Conservation (phyloP, 35 echinoderm and acorn worm species). For the Ophiothrix spiculata region DNA sequence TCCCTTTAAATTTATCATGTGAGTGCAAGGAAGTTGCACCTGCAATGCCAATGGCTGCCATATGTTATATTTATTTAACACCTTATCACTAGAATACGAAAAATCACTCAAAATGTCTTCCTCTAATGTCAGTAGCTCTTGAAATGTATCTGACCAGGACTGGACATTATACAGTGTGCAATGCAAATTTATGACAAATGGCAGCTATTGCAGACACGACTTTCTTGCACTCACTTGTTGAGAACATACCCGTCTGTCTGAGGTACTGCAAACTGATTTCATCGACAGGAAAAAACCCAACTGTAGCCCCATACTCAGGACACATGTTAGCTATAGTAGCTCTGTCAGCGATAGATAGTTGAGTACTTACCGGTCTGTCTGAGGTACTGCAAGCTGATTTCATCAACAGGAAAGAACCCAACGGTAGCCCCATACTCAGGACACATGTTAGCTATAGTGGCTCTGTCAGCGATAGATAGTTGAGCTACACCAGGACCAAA, state of each 20-base stretch:
- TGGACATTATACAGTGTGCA: too few relatives aligned
- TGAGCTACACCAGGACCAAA: constrained; percentile 94
- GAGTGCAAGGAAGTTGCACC: too few relatives aligned
- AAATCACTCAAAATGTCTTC: too few relatives aligned
- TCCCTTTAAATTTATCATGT: too few relatives aligned
- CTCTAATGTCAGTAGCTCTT: not conserved
- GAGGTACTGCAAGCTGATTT: constrained; percentile 68
- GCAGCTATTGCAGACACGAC: too few relatives aligned
- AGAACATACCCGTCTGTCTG: constrained; percentile 85
- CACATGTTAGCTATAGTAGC: constrained; percentile 97
- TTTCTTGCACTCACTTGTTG: too few relatives aligned
- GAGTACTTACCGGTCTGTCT: constrained; percentile 88
- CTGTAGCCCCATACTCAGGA: constrained; percentile 97
- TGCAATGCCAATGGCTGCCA: too few relatives aligned
- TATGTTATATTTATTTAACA: too few relatives aligned
- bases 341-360: constrained; percentile 97
- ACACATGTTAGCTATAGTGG: constrained; percentile 96
- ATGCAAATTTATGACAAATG: too few relatives aligned
- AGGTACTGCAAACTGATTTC: constrained; percentile 69
- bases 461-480: constrained; percentile 93
- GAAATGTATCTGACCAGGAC: not conserved
- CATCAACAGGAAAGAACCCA: constrained; percentile 91
- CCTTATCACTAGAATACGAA: too few relatives aligned
- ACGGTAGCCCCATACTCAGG: constrained; percentile 98
- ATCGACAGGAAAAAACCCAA: constrained; percentile 94